A percentile compares a stretch with the other conserved stretches of the same genome.
Conservation (phyloP, 2,888 invertebrate species). For the Laspeyria flexula region DNA sequence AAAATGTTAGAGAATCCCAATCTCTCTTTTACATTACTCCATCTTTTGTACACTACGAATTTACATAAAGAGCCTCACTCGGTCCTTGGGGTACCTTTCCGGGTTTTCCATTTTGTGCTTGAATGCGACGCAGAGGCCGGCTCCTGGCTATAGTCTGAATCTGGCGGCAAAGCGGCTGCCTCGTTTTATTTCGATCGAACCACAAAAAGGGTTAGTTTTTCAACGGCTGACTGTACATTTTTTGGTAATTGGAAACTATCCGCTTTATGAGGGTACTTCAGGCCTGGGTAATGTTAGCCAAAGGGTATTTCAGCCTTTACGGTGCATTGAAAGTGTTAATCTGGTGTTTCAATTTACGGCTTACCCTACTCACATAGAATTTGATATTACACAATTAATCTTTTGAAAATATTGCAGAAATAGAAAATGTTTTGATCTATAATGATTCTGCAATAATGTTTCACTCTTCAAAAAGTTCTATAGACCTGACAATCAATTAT, state of each 20-base stretch:
- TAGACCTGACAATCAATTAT: slow-evolving; percentile 8
- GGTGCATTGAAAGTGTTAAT: slow-evolving; percentile 30
- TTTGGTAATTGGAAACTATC: slow-evolving; percentile 54
- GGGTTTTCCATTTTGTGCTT: slow-evolving; percentile 80
- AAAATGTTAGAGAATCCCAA: slow-evolving; percentile 67
- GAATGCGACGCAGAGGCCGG: slow-evolving; percentile 68
- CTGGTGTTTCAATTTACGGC: slow-evolving; percentile 1
- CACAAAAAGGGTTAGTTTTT: slow-evolving; percentile 55
- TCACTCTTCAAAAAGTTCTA: slow-evolving; percentile 1
- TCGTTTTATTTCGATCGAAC: slow-evolving; percentile 70
- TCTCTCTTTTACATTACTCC: slow-evolving; percentile 74
- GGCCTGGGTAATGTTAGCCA: slow-evolving; percentile 26
- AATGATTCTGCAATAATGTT: too few species aligned
- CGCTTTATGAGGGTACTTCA: slow-evolving; percentile 41
- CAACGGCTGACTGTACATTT: slow-evolving; percentile 48
- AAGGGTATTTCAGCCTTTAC: slow-evolving; percentile 27
- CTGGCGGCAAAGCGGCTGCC: slow-evolving; percentile 64
- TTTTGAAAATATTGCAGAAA: too few species aligned
- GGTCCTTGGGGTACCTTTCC: slow-evolving; percentile 81
- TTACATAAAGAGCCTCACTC: slow-evolving; percentile 79
- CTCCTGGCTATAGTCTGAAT: slow-evolving; percentile 65
- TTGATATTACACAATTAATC: too few species aligned
- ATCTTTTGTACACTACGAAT: slow-evolving; percentile 78
- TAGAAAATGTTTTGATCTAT: too few species aligned
- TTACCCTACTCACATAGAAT: neutral